Conservation (phyloP, 1,140 invertebrate genomes). For the Drosophila busckii region DNA sequence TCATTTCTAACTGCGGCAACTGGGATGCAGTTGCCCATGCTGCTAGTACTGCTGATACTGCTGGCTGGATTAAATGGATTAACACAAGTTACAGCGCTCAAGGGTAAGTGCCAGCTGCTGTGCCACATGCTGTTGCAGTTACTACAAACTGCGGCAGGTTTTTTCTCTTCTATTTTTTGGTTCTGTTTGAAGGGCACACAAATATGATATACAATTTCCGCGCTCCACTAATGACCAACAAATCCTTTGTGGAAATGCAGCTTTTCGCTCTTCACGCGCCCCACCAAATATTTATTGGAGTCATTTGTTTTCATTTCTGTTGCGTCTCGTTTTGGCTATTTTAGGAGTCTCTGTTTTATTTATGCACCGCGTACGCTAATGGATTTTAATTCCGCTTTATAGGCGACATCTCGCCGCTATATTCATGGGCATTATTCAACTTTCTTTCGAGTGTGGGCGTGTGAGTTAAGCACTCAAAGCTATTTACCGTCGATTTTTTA, state of each 20-base stretch:
- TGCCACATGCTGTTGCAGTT: conserved; percentile 14
- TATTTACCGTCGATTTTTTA: conserved; percentile 10
- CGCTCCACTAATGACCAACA: conserved; percentile 29
- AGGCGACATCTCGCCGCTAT: conserved; percentile 50
- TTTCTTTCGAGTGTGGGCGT: neutral
- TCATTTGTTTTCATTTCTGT: conserved; percentile 63
- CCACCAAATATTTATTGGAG: conserved; percentile 55
- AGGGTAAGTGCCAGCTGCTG: conserved; percentile 63
- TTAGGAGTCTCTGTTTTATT: conserved; percentile 64
- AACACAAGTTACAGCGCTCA: conserved; percentile 71
- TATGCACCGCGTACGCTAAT: conserved; percentile 62
- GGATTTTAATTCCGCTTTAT: conserved; percentile 68
- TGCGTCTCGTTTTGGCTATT: conserved; percentile 50
- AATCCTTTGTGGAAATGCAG: conserved; percentile 61
- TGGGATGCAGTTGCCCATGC: conserved; percentile 9
- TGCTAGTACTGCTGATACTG: conserved; percentile 38
- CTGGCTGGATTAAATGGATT: conserved; percentile 70
- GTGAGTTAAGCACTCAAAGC: neutral
- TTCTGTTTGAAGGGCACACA: conserved; percentile 57
- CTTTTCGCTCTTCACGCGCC: neutral
- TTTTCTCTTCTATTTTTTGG: neutral
- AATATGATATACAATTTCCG: conserved; percentile 54
- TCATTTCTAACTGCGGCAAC: conserved; percentile 10
- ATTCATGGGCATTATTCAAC: conserved; percentile 50
- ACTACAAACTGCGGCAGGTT: neutral